Evolutionary conservation across 2,888 invertebrate genomes (phyloP).

Genomic region (Drosophila subquinaria): DNA sequence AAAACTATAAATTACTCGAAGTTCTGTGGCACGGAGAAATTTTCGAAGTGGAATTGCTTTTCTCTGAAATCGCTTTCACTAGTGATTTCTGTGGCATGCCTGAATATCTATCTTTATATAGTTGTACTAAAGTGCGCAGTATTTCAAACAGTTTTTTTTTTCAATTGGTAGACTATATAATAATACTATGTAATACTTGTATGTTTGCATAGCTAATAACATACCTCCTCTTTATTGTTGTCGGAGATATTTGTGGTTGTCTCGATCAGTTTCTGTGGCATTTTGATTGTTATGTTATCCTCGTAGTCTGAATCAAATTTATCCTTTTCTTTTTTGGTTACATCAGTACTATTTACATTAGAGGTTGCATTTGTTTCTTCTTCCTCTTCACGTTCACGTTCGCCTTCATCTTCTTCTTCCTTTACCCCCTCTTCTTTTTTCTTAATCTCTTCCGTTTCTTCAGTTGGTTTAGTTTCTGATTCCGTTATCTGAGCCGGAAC

Average conservation of each 20-base stretch:
- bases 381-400: background rate
- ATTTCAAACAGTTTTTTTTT: background rate
- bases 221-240: slow-evolving; percentile 45
- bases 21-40: too few species aligned
- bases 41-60: too few species aligned
- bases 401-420: background rate
- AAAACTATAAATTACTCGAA: too few species aligned
- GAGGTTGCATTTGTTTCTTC: background rate
- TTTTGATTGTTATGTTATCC: slow-evolving; percentile 88
- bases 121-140: too few species aligned
- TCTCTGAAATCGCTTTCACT: too few species aligned
- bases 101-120: too few species aligned
- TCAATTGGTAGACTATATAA: too few species aligned
- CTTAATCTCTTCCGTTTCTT: slow-evolving; percentile 11
- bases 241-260: slow-evolving; percentile 17
- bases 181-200: too few species aligned
- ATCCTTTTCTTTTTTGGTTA: slow-evolving; percentile 60
- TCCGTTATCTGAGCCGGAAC: slow-evolving; percentile 12
- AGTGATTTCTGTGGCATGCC: too few species aligned
- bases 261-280: slow-evolving; percentile 85
- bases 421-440: slow-evolving; percentile 1
- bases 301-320: slow-evolving; percentile 86
- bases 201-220: slow-evolving; percentile 1
- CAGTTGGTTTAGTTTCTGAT: slow-evolving; percentile 6
- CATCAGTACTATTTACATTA: slow-evolving; percentile 29